Base-by-base conservation (phyloP, 2,797 vertebrate species). In the Nannoperca australis region DNA sequence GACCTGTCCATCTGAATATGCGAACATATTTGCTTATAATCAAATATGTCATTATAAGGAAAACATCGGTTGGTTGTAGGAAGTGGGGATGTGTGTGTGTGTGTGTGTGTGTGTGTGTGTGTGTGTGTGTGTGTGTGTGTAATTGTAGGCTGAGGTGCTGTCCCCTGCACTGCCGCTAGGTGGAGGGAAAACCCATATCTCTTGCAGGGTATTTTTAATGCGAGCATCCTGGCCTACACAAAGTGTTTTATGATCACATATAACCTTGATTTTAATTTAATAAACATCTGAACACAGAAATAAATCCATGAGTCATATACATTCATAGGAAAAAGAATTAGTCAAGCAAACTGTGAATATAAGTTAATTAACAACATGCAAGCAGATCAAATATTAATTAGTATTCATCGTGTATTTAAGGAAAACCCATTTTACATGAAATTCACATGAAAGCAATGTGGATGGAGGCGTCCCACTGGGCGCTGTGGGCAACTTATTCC, bases 81-180 rank as follows among this genome's bases (percentile, higher is more conserved):
- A 49, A 36, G 42, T 56, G 44, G 34, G 6, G 42, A 34, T 44
- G 9, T 3, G 34, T 58, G 13, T 47, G 61, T 55, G 30, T 66
- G 66, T 58, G 40, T 4, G n/a, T n/a, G n/a, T 44, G 9, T 3
- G 34, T 58, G 13, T 47, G 61, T 55, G 30, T 66, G 66, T 58
- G 40, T 5, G 24, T 27, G 24, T 27, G 24, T 27, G 24, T 27
- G 24, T 38, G 49, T 32, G 32, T 32, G 32, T 32, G 7, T 7
- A 34, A 32, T 3, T 71, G 1, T 40, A 36, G 49, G 54, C n/a
- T 50, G 51, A 70, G 38, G 27, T 82, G 73, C 27, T 76, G 44
- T 88, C 6, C 74, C 53, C 24, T 49, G 38, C 51, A 73, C 51
- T 56, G 71, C 94, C 94, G 92, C 91, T 87, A 93, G 93, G 85